Evolutionary conservation across 1,140 invertebrate species (phyloP), one percentile per base, ranked within the genome.

Genomic region (Zaprionus lachaisei): DNA sequence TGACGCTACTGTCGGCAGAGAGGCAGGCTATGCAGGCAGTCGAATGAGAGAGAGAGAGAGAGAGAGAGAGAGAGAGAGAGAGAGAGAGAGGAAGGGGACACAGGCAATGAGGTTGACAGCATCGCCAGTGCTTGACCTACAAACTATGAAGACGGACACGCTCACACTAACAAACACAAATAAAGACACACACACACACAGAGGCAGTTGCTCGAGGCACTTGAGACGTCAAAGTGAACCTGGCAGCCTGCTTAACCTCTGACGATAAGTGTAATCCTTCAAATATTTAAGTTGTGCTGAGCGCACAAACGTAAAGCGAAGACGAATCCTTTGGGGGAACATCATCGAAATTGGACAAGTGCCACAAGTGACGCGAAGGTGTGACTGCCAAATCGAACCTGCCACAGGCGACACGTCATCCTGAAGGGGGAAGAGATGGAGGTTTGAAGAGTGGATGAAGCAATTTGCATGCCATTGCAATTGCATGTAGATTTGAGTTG

Each of bases 391-490:
- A 89, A 81, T 81, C 83, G 81, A 83, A 81, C 84, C 66, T 81
- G 80, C 84, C 84, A 70, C 71, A 72, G 57, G 77, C 68, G 57
- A 38, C 31, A 37, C 14, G 31, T 34, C 31, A 34, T 9, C 31
- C 31, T 34, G 9, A 17, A 38, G 37, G 41, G 9, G 22, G 17
- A 58, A 54, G 31, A n/a, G 28, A 26, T 22, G 12, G 41, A n/a
- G n/a, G 54, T 26, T 58, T 4, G 12, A 28, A 31, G 17, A 41
- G 55, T 9, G 62, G 17, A 61, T 57, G 61, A 12, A 63, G 49
- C 79, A 89, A 89, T 89, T 87, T 87, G 65, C 83, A 89, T 87
- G 67, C 78, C 81, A 89, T 72, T 74, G 58, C 84, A 80, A 76
- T 79, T 83, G 74, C 68, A 79, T 79, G 84, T 90, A 78, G 89